A percentile compares a stretch with the other conserved stretches of the same genome.
These are phyloP conservation scores for Falcaria lacertinaria DNA, from an alignment of 2,888 invertebrate species.

Conservation along the genomic window DNA sequence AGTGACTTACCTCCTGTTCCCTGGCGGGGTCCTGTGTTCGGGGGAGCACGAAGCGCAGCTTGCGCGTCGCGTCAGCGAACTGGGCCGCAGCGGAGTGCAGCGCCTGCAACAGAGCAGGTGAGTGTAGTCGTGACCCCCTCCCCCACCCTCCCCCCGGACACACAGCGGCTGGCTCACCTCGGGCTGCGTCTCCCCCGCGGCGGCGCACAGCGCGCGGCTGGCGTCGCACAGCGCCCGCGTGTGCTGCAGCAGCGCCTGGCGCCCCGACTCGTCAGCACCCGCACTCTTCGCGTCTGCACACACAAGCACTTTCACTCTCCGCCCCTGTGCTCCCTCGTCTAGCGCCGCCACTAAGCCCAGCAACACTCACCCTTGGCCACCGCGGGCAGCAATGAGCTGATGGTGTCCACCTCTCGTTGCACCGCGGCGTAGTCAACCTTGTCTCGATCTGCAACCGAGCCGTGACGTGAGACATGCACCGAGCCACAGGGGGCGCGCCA, in stretches of 20 bases:
- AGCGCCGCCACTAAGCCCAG: no score
- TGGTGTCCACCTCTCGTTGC: slow-evolving; percentile 33
- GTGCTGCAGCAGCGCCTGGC: slow-evolving; percentile 25
- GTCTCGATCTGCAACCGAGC: slow-evolving; percentile 28
- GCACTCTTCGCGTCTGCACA: slow-evolving; percentile 36
- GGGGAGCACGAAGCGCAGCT: slow-evolving; percentile 30
- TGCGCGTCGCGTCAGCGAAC: slow-evolving; percentile 35
- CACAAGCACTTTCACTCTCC: no score
- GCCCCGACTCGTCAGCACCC: slow-evolving; percentile 23
- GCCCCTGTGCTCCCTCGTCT: no score
- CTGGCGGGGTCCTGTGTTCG: slow-evolving; percentile 16
- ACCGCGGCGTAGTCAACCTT: slow-evolving; percentile 43
- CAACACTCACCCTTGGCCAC: slow-evolving; percentile 39
- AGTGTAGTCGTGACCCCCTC: no score
- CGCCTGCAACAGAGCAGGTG: slow-evolving; percentile 20
- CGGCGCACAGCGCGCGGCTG: slow-evolving; percentile 26
- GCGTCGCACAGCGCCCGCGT: slow-evolving; percentile 33
- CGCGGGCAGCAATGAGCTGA: slow-evolving; percentile 43
- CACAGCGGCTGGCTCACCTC: slow-evolving; percentile 12
- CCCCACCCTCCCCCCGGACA: no score
- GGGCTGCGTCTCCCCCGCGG: slow-evolving; percentile 15
- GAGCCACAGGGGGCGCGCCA: not conserved
- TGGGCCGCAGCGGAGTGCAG: slow-evolving; percentile 29
- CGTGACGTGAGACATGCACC: not conserved
- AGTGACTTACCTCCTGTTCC: slow-evolving; percentile 28